Evolutionary conservation across 2,888 invertebrate species (phyloP), one percentile per base, ranked within the genome.

Genomic region (Chaetogeoica ovagalla): DNA sequence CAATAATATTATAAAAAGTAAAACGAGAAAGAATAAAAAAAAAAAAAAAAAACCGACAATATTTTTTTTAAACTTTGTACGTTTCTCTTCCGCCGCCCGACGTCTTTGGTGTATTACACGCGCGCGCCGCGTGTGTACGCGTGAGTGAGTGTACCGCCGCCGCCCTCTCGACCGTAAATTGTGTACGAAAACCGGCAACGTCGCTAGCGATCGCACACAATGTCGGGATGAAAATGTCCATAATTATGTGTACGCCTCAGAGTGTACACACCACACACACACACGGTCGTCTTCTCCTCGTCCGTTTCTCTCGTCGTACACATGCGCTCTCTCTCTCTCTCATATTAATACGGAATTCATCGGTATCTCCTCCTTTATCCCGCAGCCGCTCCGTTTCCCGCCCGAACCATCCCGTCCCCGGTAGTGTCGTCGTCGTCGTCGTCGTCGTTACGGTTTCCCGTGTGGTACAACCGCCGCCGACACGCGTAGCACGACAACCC

Each of bases 181-280:
- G 69, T 75, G 66, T 74, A 69, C 57, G 63, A 74, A 59, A 81
- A 82, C 79, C 76, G 81, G 82, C 82, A 82, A 73, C 76, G 81
- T 83, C 83, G 83, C 82, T 82, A 82, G 48, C 48, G 82, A 82
- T 83, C 82, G 74, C 63, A 82, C 63, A 82, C 72, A 73, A 55
- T 74, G 81, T 52, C 75, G 65, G 68, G 75, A 66, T 63, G 71
- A 81, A 81, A 81, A 76, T 69, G 75, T 75, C 75, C 75, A 66
- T 76, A 71, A 81, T 76, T 71, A 73, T 55, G 39, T 75, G 66
- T 75, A 73, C 48, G 19, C 60, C 60, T 60, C 23, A 19, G 37
- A 57, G 63, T n/a, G 62, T 43, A 55, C 76, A 63, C 55, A n/a
- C n/a, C n/a, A n/a, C 43, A 48, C 70, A 60, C 37, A 13, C 82